Base-by-base conservation (phyloP, 2,113 vertebrate genomes). In the Odontophorus gujanensis region DNA sequence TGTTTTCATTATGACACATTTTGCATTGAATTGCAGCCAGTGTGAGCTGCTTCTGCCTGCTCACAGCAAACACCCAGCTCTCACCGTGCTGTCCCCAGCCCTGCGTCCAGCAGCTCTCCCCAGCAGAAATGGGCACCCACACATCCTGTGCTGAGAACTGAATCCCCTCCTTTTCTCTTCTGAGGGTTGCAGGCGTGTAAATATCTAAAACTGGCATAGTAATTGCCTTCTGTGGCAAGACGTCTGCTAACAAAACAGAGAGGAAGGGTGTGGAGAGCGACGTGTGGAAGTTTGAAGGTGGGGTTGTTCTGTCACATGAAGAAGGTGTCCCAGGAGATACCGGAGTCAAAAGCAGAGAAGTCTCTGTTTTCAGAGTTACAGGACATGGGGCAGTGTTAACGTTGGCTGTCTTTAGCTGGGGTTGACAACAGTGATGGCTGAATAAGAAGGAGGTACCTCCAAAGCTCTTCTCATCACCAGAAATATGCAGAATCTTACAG, bases 1-100 rank as follows among this genome's bases (percentile, higher is more conserved):
- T 80, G 32, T 51, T 87, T 73, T 47, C 40, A 8, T 63, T 69
- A 38, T 65, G 80, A 43, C 40, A 50, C 34, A 6, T 57, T 88
- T 59, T 67, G 38, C 42, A 88, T 77, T 81, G 75, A 67, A n/a
- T 30, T 22, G 58, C 50, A 45, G 63, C 51, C 88, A 85, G 28
- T 1, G 4, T 11, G 63, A 80, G 5, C 69, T 42, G 11, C 69
- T 40, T 36, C 68, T 25, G 22, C 61, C 73, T 13, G 32, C 21
- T 21, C 61, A 43, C 73, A 59, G 45, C 16, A 9, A 36, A 5
- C 62, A 59, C n/a, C 28, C 24, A 13, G 24, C 15, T 4, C 28
- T 68, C 28, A 9, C 1, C 0, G 4, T 26, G 42, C 16, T 73
- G 43, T 30, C 59, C 53, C 36, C 0, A 1, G 73, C 53, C 34